Conservation (phyloP, 2,888 invertebrate species). For the Margaritifera margaritifera region DNA sequence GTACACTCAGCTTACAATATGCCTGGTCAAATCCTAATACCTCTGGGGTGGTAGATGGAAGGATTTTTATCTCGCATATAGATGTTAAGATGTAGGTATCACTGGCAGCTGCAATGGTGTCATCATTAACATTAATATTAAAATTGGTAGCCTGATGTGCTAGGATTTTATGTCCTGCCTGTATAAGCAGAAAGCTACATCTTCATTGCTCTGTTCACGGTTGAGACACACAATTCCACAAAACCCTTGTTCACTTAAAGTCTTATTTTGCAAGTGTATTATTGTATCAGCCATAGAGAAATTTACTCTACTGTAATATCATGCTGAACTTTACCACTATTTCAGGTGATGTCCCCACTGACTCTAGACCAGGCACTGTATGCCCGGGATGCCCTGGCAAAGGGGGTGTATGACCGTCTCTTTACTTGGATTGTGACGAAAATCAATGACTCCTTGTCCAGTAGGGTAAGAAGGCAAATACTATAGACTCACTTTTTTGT, state of each 20-base stretch:
- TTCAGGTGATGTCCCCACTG: constrained; percentile 83
- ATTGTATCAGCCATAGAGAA: background rate
- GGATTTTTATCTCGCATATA: too few relatives aligned
- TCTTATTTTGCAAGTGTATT: background rate
- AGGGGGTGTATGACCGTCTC: constrained; percentile 91
- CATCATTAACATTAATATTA: too few relatives aligned
- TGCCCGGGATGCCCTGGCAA: constrained; percentile 91
- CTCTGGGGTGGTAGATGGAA: too few relatives aligned
- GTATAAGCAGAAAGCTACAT: too few relatives aligned
- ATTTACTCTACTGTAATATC: background rate
- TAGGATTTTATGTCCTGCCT: too few relatives aligned
- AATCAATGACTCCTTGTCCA: constrained; percentile 77
- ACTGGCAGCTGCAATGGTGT: too few relatives aligned
- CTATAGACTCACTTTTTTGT: too few relatives aligned
- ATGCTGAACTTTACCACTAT: constrained; percentile 1
- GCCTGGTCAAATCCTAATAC: too few relatives aligned
- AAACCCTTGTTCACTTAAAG: background rate
- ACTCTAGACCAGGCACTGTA: constrained; percentile 86
- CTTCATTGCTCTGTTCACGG: background rate
- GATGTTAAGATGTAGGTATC: too few relatives aligned
- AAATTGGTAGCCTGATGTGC: too few relatives aligned
- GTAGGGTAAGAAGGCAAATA: constrained; percentile 35
- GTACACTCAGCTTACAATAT: too few relatives aligned
- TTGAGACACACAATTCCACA: background rate
- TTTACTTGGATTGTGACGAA: constrained; percentile 92